Evolutionary conservation across 1,140 invertebrate species (phyloP).

Genomic region (Capitella teleta): DNA sequence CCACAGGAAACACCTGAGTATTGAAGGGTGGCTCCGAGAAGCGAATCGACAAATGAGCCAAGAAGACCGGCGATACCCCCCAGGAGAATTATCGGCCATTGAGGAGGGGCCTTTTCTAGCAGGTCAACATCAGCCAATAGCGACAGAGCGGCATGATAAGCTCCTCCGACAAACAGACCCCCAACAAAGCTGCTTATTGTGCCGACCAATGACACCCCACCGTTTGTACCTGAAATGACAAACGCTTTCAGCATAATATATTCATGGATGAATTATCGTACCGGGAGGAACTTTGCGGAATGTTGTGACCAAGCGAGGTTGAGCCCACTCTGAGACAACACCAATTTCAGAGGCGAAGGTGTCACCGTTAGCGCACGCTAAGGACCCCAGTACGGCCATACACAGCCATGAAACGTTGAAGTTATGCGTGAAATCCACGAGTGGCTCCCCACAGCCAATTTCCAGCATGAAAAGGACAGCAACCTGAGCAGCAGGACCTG

Average conservation of each 20-base stretch:
- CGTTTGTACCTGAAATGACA: constrained; percentile 1
- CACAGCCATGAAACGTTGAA: constrained; percentile 68
- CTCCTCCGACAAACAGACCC: background rate
- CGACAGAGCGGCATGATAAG: background rate
- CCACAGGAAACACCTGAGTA: too few species aligned
- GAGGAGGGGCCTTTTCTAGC: background rate
- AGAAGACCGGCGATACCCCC: background rate
- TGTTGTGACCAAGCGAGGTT: constrained; percentile 67
- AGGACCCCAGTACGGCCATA: constrained; percentile 47
- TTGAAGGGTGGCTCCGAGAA: too few species aligned
- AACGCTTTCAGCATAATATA: background rate
- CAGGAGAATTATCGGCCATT: background rate
- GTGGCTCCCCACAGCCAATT: constrained; percentile 59
- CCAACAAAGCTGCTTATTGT: background rate
- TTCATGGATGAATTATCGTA: constrained; percentile 19
- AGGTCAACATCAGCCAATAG: background rate
- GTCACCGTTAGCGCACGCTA: constrained; percentile 76
- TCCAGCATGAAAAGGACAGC: constrained; percentile 70
- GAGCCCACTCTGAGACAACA: constrained; percentile 54
- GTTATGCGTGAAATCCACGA: constrained; percentile 64
- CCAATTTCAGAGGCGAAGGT: constrained; percentile 86
- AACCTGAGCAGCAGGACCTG: constrained; percentile 68
- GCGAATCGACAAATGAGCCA: background rate
- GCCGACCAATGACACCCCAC: background rate
- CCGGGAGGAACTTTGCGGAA: constrained; percentile 63